Conservation (phyloP, 2,113 vertebrate species). For the Lophura nycthemera region DNA sequence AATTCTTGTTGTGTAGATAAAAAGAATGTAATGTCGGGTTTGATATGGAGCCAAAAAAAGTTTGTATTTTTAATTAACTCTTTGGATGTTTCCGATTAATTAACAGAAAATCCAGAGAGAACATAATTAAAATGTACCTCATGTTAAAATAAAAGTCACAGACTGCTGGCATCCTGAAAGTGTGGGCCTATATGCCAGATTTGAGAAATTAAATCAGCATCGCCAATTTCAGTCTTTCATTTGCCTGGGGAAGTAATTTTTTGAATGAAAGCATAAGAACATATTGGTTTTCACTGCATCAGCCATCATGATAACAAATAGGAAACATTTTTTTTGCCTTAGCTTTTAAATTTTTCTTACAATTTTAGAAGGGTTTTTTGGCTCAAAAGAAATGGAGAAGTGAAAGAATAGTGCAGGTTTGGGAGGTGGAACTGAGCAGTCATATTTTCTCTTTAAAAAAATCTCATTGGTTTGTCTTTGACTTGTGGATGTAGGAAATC, state of each 20-base stretch:
- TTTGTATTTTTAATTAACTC: slow-evolving; percentile 52
- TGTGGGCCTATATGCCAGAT: background rate
- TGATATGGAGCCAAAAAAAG: background rate
- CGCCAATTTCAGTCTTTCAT: background rate
- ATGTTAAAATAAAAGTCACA: slow-evolving; percentile 8
- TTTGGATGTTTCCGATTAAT: background rate
- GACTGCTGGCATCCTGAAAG: background rate
- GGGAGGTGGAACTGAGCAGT: background rate
- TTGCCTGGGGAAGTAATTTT: background rate
- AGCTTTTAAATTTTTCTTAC: background rate
- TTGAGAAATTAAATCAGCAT: background rate
- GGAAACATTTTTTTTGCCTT: background rate
- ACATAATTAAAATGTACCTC: slow-evolving; percentile 1
- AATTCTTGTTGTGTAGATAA: slow-evolving; percentile 48
- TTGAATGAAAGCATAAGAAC: background rate
- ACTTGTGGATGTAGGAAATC: background rate
- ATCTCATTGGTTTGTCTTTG: background rate
- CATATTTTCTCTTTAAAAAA: background rate
- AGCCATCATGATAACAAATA: background rate
- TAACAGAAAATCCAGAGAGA: slow-evolving; percentile 3
- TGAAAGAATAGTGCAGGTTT: background rate
- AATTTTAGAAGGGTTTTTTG: background rate
- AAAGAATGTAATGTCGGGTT: slow-evolving; percentile 42
- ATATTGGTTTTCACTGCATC: background rate
- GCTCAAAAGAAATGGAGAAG: background rate